phyloP scores from a whole-genome alignment of 2,113 vertebrate genomes.

The Otus sunia region DNA sequence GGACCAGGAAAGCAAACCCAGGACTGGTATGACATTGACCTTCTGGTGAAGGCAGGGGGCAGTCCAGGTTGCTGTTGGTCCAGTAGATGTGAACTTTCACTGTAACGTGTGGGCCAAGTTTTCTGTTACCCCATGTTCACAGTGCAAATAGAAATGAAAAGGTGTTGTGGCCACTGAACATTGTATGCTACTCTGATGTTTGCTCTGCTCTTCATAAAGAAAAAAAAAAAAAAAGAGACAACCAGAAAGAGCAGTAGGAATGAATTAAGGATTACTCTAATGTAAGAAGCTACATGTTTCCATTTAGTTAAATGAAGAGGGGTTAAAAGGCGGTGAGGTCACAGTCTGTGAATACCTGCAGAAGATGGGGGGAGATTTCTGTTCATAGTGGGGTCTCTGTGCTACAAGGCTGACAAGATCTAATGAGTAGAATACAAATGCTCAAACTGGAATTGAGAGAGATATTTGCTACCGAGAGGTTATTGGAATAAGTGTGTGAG shows the following conservation, averaged over 20 bases:
- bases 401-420: neutral
- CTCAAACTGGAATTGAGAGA: neutral
- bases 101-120: rapidly evolving
- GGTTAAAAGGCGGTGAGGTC: neutral
- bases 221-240: no score
- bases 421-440: neutral
- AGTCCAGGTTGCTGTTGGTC: neutral
- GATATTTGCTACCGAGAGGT: neutral
- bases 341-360: neutral
- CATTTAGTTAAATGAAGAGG: neutral
- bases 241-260: neutral
- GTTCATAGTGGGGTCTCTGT: neutral
- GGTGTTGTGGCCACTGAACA: neutral
- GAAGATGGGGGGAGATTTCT: neutral
- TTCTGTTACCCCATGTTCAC: neutral
- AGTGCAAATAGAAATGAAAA: neutral
- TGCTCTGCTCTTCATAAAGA: neutral
- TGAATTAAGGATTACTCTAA: neutral
- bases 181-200: neutral
- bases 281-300: neutral
- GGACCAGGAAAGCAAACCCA: neutral
- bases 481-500: neutral
- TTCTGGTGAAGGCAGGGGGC: neutral
- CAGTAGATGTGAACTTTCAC: neutral
- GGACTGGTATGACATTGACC: neutral